Evolutionary conservation across 1,140 invertebrate species (phyloP), one percentile per base, ranked within the genome.

Genomic region (Aphis gossypii): DNA sequence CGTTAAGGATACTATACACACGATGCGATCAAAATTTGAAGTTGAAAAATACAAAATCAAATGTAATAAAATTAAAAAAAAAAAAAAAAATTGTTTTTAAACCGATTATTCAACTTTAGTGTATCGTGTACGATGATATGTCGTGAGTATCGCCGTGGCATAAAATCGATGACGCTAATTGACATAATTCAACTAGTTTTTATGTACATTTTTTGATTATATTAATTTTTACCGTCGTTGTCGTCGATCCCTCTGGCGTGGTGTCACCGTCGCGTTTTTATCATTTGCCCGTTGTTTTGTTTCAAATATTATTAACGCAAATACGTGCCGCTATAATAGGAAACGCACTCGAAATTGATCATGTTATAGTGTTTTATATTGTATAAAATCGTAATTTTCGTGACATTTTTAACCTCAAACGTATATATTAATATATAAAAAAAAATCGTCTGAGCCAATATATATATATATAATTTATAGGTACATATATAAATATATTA

Each of bases 381-480:
- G 60, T 76, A 76, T 76, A 76, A 76, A 41, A 41, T 84, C 38
- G 23, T 41, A 41, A 84, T 41, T 84, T 84, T 84, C 83, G 83
- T 84, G 38, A 84, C 83, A 44, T 84, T 84, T 84, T 84, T 41
- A 84, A 84, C 83, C 23, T 84, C 38, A 84, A 84, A 84, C 83
- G 38, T 84, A 84, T 41, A 41, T 84, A 84, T 84, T 84, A 44
- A 84, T 84, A 83, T 83, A 83, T 84, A 84, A 14, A 41, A 84
- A 41, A 44, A 84, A 41, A 84, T 84, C 83, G 83, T 84, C 83
- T 41, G 83, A 44, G 83, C 83, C 38, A 41, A 84, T 41, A 84
- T 84, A 38, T 68, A 60, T 68, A 68, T 68, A 76, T 76, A 83
- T 76, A 76, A 76, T 21, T 83, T 83, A 83, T 83, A 83, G 21